Evolutionary conservation across 2,113 vertebrate genomes (phyloP), one percentile per base, ranked within the genome.

Genomic region (Labrus mixtus): DNA sequence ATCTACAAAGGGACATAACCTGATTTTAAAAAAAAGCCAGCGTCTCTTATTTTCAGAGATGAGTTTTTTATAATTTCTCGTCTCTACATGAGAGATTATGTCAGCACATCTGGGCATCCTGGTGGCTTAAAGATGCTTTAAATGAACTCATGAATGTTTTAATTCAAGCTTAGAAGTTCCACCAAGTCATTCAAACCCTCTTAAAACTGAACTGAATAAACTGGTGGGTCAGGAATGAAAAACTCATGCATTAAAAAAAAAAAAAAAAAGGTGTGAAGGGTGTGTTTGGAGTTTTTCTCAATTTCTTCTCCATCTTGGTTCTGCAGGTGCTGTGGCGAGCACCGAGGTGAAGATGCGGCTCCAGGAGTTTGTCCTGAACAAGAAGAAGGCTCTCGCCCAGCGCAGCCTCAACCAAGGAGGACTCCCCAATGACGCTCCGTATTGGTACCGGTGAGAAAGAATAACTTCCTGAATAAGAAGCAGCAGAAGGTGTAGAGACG

Each of bases 281-380:
- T 48, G 16, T 17, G 19, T 19, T 1, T 17, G 11, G 39, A 41
- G 39, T 41, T 41, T 41, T 48, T 6, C 17, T 48, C 15, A 19
- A 1, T 48, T 15, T 41, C 39, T 17, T 19, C 46, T 48, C 4
- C 46, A 6, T 46, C 16, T 48, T 19, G 15, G 4, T 50, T 56
- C 1, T 33, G 36, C 45, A 99, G 98, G 98, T 73, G 98, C 98
- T 0, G 98, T 99, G 87, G 98, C 98, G 62, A 99, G 98, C 84
- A 98, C 98, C 0, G 98, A 99, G 90, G 98, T 99, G 68, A 99
- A 99, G 93, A 97, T 99, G 97, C 97, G 97, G 59, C 86, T 99
- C 3, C 98, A 99, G 79, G 98, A 99, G 84, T 99, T 99, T 58
- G 98, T 99, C 66, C 93, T 99, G 56, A 99, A 98, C 84, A 99